Evolutionary conservation across 2,888 invertebrate genomes (phyloP).

Genomic region (Hirtodrosophila alboralis): DNA sequence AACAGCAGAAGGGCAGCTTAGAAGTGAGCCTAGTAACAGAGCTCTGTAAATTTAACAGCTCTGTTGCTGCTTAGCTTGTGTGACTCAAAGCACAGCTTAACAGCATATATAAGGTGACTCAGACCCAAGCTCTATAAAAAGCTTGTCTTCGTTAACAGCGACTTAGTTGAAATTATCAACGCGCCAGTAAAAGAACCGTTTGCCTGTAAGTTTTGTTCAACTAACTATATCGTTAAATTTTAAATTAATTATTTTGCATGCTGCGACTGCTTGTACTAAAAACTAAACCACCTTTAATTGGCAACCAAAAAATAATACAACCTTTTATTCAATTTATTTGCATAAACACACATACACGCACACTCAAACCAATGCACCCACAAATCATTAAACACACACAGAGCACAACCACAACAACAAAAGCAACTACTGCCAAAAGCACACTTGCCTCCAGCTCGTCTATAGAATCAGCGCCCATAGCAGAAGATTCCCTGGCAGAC

Average conservation of each 20-base stretch:
- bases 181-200: neutral
- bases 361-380: constrained; percentile 25
- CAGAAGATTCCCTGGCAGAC: constrained; percentile 70
- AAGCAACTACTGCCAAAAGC: constrained; percentile 43
- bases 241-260: constrained; percentile 43
- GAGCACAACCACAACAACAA: constrained; percentile 47
- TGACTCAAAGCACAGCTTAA: constrained; percentile 16
- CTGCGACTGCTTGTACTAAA: constrained; percentile 39
- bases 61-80: neutral
- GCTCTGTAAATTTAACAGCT: constrained; percentile 2
- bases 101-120: constrained; percentile 18
- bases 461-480: constrained; percentile 28
- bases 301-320: constrained; percentile 52
- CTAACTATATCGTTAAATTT: neutral
- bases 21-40: neutral
- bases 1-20: neutral
- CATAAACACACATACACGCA: constrained; percentile 34
- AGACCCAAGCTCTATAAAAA: constrained; percentile 40
- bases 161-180: constrained; percentile 31
- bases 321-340: constrained; percentile 65
- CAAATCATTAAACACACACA: constrained; percentile 48
- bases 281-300: constrained; percentile 36
- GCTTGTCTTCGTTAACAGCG: constrained; percentile 18
- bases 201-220: constrained; percentile 44
- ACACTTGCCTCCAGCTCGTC: constrained; percentile 44